A percentile compares a stretch with the other conserved stretches of the same genome.
Conservation (phyloP, 2,113 vertebrate species). For the Carassius auratus region DNA sequence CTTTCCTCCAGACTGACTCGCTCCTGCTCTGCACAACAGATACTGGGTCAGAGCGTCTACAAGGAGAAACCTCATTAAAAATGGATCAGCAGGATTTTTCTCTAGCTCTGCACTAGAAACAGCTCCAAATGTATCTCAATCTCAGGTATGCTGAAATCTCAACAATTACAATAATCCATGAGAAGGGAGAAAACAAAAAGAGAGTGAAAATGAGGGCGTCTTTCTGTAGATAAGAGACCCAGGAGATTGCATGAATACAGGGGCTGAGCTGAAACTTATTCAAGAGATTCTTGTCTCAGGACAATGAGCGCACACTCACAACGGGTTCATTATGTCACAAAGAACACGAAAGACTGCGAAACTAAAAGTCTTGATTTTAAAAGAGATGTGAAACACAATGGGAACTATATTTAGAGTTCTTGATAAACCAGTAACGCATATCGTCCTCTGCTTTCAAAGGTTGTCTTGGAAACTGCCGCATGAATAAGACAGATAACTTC, state of each 20-base stretch:
- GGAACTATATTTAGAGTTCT: constrained; percentile 53
- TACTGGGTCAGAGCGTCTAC: constrained; percentile 68
- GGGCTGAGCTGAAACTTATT: constrained; percentile 8
- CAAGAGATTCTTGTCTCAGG: background rate
- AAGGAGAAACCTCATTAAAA: constrained; percentile 66
- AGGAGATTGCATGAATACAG: background rate
- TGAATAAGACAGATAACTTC: background rate
- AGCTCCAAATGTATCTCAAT: background rate
- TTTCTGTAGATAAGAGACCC: constrained; percentile 32
- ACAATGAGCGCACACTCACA: background rate
- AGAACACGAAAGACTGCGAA: constrained; percentile 3
- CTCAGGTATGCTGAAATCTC: constrained; percentile 10
- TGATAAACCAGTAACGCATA: constrained; percentile 19
- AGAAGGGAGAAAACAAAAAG: constrained; percentile 29
- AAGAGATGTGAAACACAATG: constrained; percentile 14
- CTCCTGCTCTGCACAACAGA: constrained; percentile 33
- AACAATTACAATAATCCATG: constrained; percentile 10
- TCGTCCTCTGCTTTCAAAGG: constrained; percentile 8
- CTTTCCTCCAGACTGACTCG: constrained; percentile 49
- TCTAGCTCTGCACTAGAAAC: constrained; percentile 32
- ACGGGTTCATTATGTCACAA: constrained; percentile 12
- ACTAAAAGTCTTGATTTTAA: constrained; percentile 3
- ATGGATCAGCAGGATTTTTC: constrained; percentile 64
- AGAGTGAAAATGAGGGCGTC: constrained; percentile 46
- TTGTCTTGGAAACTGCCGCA: constrained; percentile 52